Evolutionary conservation across 1,140 invertebrate species (phyloP).

Genomic region (Trichogramma pretiosum): DNA sequence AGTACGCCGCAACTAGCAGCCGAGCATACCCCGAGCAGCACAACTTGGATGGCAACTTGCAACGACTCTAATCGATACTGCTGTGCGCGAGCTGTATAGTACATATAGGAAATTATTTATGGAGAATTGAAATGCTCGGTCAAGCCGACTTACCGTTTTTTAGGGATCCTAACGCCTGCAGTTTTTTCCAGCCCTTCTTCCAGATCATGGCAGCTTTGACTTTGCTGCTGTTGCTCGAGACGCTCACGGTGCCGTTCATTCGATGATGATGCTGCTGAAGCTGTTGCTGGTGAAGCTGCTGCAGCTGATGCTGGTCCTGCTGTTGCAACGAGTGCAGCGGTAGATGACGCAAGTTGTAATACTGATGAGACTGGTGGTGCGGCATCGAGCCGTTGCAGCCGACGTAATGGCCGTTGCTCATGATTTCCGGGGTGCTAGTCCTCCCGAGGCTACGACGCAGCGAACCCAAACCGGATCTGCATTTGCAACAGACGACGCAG

Average conservation of each 20-base stretch:
- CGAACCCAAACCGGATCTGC: constrained; percentile 39
- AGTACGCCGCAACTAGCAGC: no score
- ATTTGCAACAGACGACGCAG: no score
- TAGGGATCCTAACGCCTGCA: constrained; percentile 60
- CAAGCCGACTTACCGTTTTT: constrained; percentile 33
- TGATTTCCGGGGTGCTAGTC: constrained; percentile 25
- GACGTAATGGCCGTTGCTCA: constrained; percentile 2
- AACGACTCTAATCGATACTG: no score
- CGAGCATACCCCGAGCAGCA: no score
- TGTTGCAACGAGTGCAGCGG: no score
- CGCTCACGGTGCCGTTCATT: constrained; percentile 9
- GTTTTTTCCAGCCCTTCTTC: constrained; percentile 57
- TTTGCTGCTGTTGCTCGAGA: constrained; percentile 26
- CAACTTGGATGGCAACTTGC: no score
- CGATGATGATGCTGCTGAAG: neutral
- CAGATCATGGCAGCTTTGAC: constrained; percentile 40
- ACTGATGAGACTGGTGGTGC: no score
- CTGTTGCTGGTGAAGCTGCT: no score
- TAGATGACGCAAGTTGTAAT: no score
- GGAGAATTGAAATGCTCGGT: neutral
- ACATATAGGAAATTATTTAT: neutral
- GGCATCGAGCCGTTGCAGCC: neutral
- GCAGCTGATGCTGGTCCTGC: no score
- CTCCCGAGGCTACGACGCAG: constrained; percentile 32
- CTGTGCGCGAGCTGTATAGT: no score